Evolutionary conservation across 2,113 vertebrate genomes (phyloP).

Genomic region (Marmota flaviventris): DNA sequence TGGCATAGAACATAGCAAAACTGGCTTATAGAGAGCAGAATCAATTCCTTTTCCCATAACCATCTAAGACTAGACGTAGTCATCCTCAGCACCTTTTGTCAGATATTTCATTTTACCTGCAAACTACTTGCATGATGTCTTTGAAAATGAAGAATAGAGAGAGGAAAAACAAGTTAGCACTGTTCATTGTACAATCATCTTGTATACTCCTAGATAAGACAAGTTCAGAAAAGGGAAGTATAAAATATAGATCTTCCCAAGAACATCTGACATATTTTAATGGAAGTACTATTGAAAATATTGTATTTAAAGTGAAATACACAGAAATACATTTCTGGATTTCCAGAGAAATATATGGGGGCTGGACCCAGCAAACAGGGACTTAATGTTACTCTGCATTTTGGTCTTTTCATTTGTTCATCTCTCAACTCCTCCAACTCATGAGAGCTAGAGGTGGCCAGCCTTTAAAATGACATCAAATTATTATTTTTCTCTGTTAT

Average conservation of each 20-base stretch:
- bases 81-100: neutral
- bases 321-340: neutral
- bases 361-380: neutral
- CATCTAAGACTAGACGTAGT: neutral
- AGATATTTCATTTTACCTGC: neutral
- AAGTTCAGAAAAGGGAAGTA: neutral
- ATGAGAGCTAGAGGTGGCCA: neutral
- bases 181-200: neutral
- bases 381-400: neutral
- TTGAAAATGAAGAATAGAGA: conserved; percentile 1
- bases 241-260: neutral
- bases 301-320: neutral
- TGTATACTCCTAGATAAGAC: too few relatives aligned
- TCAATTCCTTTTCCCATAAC: neutral
- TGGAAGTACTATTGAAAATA: conserved; percentile 39
- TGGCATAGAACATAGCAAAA: too few relatives aligned
- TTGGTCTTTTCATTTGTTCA: neutral
- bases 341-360: neutral
- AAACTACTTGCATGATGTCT: neutral
- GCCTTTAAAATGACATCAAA: neutral
- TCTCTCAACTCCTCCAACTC: neutral
- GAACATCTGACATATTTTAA: conserved; percentile 18
- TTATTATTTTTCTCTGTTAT: neutral
- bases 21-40: too few relatives aligned
- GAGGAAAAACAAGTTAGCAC: neutral